These are phyloP conservation scores for Axea sp. DNA, from an alignment of 2,888 invertebrate species.

Conservation along the genomic window DNA sequence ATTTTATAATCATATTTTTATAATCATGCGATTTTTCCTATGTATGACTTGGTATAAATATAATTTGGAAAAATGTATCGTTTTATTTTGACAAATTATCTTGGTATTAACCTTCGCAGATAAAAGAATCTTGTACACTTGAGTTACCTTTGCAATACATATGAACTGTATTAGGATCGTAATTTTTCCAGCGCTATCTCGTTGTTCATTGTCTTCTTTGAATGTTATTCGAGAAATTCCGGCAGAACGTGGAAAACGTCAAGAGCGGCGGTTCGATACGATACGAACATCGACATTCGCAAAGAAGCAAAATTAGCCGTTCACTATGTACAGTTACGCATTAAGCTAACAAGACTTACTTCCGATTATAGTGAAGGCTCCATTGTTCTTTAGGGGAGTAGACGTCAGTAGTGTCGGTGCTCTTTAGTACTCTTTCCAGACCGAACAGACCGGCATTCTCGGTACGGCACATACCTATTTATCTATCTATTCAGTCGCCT, in stretches of 20 bases:
- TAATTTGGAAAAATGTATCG: too few species aligned
- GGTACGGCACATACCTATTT: conserved; percentile 71
- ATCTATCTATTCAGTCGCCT: conserved; percentile 73
- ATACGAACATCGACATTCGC: conserved; percentile 57
- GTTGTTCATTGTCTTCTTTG: conserved; percentile 37
- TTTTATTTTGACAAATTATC: too few species aligned
- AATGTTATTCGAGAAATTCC: conserved; percentile 56
- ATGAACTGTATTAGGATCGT: conserved; percentile 2
- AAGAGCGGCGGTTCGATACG: conserved; percentile 43
- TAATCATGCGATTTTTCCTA: too few species aligned
- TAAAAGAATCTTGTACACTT: too few species aligned
- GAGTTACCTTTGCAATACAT: too few species aligned
- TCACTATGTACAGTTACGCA: conserved; percentile 76
- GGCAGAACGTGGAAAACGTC: conserved; percentile 59
- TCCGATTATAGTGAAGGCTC: conserved; percentile 73
- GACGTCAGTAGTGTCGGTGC: conserved; percentile 66
- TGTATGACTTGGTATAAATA: too few species aligned
- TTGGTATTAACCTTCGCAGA: too few species aligned
- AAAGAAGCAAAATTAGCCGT: conserved; percentile 73
- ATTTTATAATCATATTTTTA: too few species aligned
- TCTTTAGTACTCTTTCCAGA: conserved; percentile 66
- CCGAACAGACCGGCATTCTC: conserved; percentile 64
- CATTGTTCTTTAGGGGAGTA: conserved; percentile 70
- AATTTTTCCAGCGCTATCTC: conserved; percentile 30
- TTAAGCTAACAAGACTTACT: conserved; percentile 77